phyloP scores from a whole-genome alignment of 2,888 invertebrate genomes.

The Xanthorhoe spadicearia region DNA sequence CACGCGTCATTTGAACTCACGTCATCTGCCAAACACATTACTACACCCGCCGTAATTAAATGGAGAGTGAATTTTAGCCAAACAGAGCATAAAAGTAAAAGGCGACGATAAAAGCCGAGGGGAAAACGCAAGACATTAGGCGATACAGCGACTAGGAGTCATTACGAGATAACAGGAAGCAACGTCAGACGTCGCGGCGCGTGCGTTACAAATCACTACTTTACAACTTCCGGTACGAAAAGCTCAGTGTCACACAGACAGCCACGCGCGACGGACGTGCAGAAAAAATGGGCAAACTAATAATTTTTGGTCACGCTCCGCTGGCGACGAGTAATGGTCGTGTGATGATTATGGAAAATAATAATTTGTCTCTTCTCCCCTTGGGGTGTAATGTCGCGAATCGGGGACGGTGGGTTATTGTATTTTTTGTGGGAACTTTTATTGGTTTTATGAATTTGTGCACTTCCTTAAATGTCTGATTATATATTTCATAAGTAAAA shows the following conservation, averaged over 20 bases:
- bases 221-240: conserved; percentile 80
- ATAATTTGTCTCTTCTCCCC: conserved; percentile 79
- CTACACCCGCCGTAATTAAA: conserved; percentile 71
- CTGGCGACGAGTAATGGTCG: conserved; percentile 73
- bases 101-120: conserved; percentile 54
- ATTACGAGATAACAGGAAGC: conserved; percentile 79
- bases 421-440: conserved; percentile 56
- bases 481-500: too few relatives aligned
- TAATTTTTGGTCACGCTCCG: conserved; percentile 77
- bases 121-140: conserved; percentile 53
- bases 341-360: conserved; percentile 81
- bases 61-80: conserved; percentile 76
- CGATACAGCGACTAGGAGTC: conserved; percentile 56
- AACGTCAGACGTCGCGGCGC: conserved; percentile 81
- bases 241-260: conserved; percentile 64
- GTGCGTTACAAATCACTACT: conserved; percentile 86
- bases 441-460: conserved; percentile 32
- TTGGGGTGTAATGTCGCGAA: conserved; percentile 47
- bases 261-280: conserved; percentile 67
- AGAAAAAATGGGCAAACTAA: conserved; percentile 65
- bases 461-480: neutral
- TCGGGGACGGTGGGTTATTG: conserved; percentile 60
- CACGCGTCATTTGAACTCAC: conserved; percentile 60
- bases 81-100: conserved; percentile 80
- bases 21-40: conserved; percentile 74